Evolutionary conservation across 2,797 vertebrate genomes (phyloP).

Genomic region (Selene dorsalis): DNA sequence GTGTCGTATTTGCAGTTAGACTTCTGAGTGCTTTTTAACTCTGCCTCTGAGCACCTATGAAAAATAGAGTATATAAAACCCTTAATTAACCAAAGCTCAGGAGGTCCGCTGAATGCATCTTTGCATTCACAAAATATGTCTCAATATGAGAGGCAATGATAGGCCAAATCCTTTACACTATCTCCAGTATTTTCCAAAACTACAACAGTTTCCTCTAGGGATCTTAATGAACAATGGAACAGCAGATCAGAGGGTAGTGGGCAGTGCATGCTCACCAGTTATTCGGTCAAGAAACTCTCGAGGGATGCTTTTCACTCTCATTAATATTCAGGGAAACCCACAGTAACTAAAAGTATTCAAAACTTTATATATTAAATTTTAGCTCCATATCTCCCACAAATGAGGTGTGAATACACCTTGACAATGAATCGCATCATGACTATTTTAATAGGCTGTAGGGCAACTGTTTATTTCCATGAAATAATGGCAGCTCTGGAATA

Average conservation of each 20-base stretch:
- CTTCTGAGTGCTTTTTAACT: conserved; percentile 49
- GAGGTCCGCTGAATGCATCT: conserved; percentile 39
- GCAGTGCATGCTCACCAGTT: conserved; percentile 38
- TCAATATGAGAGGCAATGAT: conserved; percentile 22
- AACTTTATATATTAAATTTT: conserved; percentile 52
- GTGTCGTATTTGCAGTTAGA: conserved; percentile 56
- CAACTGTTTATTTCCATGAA: conserved; percentile 59
- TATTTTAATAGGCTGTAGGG: conserved; percentile 63
- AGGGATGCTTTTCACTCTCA: conserved; percentile 30
- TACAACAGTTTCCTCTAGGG: conserved; percentile 56
- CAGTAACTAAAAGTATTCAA: conserved; percentile 27
- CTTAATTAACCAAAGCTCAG: conserved; percentile 50
- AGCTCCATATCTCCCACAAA: conserved; percentile 52
- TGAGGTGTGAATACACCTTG: conserved; percentile 58
- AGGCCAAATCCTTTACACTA: conserved; percentile 43
- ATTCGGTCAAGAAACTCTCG: conserved; percentile 24
- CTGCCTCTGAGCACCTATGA: conserved; percentile 41
- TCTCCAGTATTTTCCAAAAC: conserved; percentile 44
- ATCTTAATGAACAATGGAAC: conserved; percentile 61
- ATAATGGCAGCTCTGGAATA: conserved; percentile 61
- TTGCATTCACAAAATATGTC: conserved; percentile 36
- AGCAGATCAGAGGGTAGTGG: conserved; percentile 35
- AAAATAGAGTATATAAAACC: conserved; percentile 48
- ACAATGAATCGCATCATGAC: conserved; percentile 51
- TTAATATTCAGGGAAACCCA: conserved; percentile 44